These are phyloP conservation scores for Ceryle rudis DNA, from an alignment of 2,797 vertebrate species.

Conservation along the genomic window DNA sequence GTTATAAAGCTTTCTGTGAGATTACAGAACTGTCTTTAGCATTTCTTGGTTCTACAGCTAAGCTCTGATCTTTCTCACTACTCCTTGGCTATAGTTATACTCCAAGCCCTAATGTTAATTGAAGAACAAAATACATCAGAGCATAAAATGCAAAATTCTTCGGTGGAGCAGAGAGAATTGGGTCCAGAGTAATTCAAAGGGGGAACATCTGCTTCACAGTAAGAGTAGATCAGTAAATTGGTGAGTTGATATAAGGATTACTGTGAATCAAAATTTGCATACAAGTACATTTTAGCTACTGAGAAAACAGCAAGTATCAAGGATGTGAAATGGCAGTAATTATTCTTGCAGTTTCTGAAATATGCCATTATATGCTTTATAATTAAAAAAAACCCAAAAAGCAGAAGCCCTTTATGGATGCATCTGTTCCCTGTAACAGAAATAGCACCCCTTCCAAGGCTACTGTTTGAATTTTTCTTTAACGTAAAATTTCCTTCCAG, in stretches of 20 bases:
- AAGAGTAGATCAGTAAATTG: neutral
- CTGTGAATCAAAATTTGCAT: neutral
- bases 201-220: neutral
- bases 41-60: neutral
- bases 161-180: neutral
- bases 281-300: neutral
- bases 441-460: neutral
- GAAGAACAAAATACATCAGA: neutral
- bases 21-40: neutral
- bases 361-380: neutral
- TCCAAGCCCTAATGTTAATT: neutral
- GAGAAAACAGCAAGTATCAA: neutral
- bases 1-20: constrained; percentile 5
- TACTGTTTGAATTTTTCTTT: neutral
- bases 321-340: neutral
- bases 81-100: neutral
- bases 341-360: neutral
- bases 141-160: neutral
- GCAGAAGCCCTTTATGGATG: neutral
- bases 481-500: neutral
- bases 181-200: neutral
- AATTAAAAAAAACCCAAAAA: neutral
- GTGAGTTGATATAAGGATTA: neutral
- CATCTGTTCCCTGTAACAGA: neutral
- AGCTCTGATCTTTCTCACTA: neutral